phyloP scores from a whole-genome alignment of 2,113 vertebrate species.

The Ochotona curzoniae region DNA sequence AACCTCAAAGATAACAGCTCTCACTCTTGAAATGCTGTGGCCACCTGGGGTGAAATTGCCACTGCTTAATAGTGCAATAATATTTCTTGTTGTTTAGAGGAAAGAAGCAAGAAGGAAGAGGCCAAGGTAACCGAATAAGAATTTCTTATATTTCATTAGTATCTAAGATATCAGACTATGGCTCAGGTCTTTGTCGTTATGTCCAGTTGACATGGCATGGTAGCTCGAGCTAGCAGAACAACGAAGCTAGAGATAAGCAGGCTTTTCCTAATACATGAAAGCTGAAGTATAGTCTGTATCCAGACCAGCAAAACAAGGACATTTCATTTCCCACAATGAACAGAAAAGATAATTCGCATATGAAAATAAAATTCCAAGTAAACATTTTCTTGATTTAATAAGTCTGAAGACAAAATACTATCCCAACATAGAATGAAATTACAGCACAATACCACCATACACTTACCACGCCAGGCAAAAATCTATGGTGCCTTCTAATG shows the following conservation, averaged over 20 bases:
- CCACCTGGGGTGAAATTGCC: slow-evolving; percentile 43
- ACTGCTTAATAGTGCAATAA: slow-evolving; percentile 28
- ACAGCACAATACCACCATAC: not conserved
- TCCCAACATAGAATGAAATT: not conserved
- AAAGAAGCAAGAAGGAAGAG: slow-evolving; percentile 46
- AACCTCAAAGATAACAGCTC: slow-evolving; percentile 43
- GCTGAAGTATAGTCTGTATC: not conserved
- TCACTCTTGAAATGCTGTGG: slow-evolving; percentile 24
- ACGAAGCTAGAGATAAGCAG: not conserved
- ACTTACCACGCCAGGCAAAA: not conserved
- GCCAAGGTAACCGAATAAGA: slow-evolving; percentile 34
- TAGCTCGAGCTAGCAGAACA: not conserved
- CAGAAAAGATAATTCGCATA: slow-evolving; percentile 26
- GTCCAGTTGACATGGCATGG: slow-evolving; percentile 13
- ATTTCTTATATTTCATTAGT: not conserved
- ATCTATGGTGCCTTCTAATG: not conserved
- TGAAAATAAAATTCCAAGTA: slow-evolving; percentile 25
- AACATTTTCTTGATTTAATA: slow-evolving; percentile 12
- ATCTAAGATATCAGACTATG: not conserved
- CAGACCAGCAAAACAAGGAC: not conserved
- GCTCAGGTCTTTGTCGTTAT: slow-evolving; percentile 39
- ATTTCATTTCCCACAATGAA: not conserved
- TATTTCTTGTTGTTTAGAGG: not conserved
- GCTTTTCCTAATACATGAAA: slow-evolving; percentile 13
- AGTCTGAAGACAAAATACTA: not conserved